A percentile compares a stretch with the other conserved stretches of the same genome.
phyloP scores from a whole-genome alignment of 2,113 vertebrate genomes.

The Enhydra lutris region DNA sequence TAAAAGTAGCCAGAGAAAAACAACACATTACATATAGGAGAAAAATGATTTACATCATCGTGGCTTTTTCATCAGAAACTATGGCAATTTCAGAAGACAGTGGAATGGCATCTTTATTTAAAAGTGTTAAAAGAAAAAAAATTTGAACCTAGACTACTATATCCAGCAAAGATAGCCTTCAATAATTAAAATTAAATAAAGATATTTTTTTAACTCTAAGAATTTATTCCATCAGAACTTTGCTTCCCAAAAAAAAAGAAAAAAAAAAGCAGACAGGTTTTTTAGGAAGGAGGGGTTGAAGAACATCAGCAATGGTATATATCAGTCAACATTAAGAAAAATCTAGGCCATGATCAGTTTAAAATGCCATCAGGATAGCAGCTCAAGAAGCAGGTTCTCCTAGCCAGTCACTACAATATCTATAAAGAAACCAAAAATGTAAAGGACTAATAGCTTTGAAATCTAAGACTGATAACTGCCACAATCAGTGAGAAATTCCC shows the following conservation, averaged over 20 bases:
- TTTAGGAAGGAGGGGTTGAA: background rate
- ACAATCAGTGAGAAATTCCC: background rate
- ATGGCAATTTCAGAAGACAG: background rate
- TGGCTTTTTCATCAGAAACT: background rate
- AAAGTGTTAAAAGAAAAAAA: background rate
- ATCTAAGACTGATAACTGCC: background rate
- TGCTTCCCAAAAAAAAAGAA: background rate
- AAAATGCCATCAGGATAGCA: background rate
- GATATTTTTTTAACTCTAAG: background rate
- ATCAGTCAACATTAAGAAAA: background rate
- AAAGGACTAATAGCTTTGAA: background rate
- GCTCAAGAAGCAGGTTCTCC: background rate
- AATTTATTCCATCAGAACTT: background rate
- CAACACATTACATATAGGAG: background rate
- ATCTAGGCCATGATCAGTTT: background rate
- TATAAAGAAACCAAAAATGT: background rate
- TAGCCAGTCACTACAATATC: background rate
- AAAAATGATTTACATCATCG: background rate
- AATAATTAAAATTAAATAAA: background rate
- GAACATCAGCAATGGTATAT: background rate
- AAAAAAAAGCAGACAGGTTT: background rate
- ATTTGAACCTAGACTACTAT: background rate
- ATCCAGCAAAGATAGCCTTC: background rate
- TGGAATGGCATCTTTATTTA: background rate
- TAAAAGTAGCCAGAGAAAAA: background rate